Percentiles rank a stretch among this genome's conserved stretches.
These are phyloP conservation scores for Dipodomys stephensi DNA, from an alignment of 2,113 vertebrate genomes.

Conservation along the genomic window DNA sequence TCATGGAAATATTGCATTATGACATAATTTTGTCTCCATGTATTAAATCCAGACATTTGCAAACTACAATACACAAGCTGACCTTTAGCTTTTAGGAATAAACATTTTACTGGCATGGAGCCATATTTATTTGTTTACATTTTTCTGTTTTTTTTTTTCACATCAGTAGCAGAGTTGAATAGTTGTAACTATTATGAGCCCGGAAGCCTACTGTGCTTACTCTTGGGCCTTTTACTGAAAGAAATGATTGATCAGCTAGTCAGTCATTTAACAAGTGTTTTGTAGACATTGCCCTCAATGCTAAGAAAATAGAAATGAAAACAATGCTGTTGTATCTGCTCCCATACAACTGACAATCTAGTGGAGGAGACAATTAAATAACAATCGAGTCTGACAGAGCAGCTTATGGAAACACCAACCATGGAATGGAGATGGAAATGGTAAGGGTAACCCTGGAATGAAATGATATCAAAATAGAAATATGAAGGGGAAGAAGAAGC, in stretches of 20 bases:
- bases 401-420: neutral
- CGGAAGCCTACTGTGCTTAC: constrained; percentile 23
- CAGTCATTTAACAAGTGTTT: constrained; percentile 4
- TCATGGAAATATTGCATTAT: constrained; percentile 22
- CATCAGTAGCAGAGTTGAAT: neutral
- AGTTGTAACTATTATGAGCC: neutral
- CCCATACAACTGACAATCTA: neutral
- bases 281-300: neutral
- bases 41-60: constrained; percentile 29
- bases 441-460: neutral
- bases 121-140: neutral
- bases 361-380: neutral
- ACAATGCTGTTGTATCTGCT: neutral
- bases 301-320: neutral
- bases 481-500: neutral
- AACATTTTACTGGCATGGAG: constrained; percentile 14
- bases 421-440: neutral
- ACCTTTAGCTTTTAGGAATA: neutral
- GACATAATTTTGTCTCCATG: neutral
- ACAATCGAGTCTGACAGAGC: neutral
- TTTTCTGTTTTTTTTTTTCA: neutral
- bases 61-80: neutral
- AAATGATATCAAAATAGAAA: neutral
- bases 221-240: neutral
- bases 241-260: neutral